A percentile compares a stretch with the other conserved stretches of the same genome.
These are phyloP conservation scores for Mesocentrotus franciscanus DNA, from an alignment of 53 echinoderm and acorn worm genomes.

Conservation along the genomic window DNA sequence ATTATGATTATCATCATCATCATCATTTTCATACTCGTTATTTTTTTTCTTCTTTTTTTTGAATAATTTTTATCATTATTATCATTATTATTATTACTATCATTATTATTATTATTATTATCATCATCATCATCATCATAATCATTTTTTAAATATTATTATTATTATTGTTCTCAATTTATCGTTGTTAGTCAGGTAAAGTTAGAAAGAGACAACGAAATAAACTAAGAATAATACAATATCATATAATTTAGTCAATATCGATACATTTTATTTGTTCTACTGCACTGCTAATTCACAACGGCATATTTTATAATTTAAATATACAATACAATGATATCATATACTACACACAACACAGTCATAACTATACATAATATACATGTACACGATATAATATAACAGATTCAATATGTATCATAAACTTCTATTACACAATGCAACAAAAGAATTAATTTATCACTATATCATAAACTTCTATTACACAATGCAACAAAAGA, in stretches of 20 bases:
- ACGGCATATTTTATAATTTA: conserved; percentile 12
- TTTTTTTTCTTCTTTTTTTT: no score
- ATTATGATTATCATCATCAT: background rate
- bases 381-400: background rate
- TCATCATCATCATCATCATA: no score
- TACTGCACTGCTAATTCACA: conserved; percentile 15
- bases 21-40: background rate
- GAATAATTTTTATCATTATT: conserved; percentile 1
- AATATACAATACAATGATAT: conserved; percentile 20
- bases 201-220: background rate
- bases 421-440: background rate
- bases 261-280: background rate
- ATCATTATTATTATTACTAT: conserved; percentile 4
- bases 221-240: background rate
- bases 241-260: background rate
- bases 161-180: background rate
- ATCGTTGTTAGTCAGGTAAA: no score
- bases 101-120: conserved; percentile 2
- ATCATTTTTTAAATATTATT: no score
- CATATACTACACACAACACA: background rate
- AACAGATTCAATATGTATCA: background rate
- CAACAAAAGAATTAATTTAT: background rate
- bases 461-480: background rate
- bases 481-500: background rate
- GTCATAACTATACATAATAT: background rate